These are phyloP conservation scores for Gerris lacustris DNA, from an alignment of 2,888 invertebrate species.

Conservation along the genomic window DNA sequence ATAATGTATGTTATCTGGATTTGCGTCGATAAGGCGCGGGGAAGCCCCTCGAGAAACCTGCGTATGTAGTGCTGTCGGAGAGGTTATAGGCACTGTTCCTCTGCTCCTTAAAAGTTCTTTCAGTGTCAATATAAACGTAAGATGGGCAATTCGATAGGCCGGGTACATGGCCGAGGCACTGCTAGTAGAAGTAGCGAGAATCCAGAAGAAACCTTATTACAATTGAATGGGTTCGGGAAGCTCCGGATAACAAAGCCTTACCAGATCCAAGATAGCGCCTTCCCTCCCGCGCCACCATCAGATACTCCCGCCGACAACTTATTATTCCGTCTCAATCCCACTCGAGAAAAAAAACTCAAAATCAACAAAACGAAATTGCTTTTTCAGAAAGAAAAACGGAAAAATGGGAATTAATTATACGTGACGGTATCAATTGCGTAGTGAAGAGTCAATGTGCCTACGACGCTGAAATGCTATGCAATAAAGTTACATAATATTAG, in stretches of 20 bases:
- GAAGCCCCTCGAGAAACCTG: too few relatives aligned
- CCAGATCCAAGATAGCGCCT: not conserved
- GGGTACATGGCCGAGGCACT: not conserved
- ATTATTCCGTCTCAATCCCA: conserved; percentile 1
- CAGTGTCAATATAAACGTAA: conserved; percentile 1
- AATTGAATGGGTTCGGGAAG: conserved; percentile 6
- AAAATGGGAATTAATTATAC: too few relatives aligned
- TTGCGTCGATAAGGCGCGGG: too few relatives aligned
- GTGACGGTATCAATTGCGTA: too few relatives aligned
- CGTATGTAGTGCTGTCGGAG: too few relatives aligned
- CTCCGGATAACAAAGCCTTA: conserved; percentile 6
- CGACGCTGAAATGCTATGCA: too few relatives aligned
- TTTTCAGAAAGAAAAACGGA: not conserved
- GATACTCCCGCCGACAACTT: not conserved
- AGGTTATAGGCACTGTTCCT: not conserved
- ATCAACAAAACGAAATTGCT: not conserved
- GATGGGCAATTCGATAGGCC: not conserved
- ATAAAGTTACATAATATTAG: too few relatives aligned
- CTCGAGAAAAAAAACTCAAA: not conserved
- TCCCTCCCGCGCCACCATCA: not conserved
- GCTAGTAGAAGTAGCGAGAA: not conserved
- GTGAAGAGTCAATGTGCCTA: too few relatives aligned
- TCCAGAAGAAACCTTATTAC: conserved; percentile 8
- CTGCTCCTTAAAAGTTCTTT: not conserved
- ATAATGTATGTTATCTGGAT: too few relatives aligned